Percentiles rank a stretch among this genome's conserved stretches.
Conservation (phyloP, 2,113 vertebrate species). For the Spea multiplicata region DNA sequence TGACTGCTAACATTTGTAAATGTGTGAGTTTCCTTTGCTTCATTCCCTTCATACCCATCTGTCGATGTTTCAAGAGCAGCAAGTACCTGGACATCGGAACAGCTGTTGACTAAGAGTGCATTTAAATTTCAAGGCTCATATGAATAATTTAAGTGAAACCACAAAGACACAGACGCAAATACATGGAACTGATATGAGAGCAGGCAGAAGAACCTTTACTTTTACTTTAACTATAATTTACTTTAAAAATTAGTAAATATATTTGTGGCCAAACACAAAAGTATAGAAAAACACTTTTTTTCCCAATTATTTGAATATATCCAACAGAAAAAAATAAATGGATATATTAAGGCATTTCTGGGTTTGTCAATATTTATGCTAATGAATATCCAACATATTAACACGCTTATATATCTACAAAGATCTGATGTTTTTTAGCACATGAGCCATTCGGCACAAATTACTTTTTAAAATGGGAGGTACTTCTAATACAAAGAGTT, state of each 20-base stretch:
- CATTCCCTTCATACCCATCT: conserved; percentile 63
- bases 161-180: not conserved
- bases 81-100: not conserved
- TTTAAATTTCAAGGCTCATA: not conserved
- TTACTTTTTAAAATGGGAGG: conserved; percentile 44
- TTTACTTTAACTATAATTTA: too few species aligned
- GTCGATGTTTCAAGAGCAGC: conserved; percentile 51
- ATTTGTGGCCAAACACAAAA: too few species aligned
- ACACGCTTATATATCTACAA: conserved; percentile 22
- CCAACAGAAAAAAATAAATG: not conserved
- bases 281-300: too few species aligned
- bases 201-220: not conserved
- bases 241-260: too few species aligned
- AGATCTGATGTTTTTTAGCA: conserved; percentile 13
- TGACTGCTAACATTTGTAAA: conserved; percentile 58
- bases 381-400: not conserved
- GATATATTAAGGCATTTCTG: too few species aligned
- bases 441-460: conserved; percentile 49
- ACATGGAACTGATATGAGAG: not conserved
- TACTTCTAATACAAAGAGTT: conserved; percentile 53
- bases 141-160: not conserved
- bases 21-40: conserved; percentile 55
- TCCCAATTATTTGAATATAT: too few species aligned
- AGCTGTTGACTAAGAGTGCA: not conserved
- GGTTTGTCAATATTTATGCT: conserved; percentile 3